Conservation (phyloP, 2,888 invertebrate species). For the Leptinotarsa tumamoca region DNA sequence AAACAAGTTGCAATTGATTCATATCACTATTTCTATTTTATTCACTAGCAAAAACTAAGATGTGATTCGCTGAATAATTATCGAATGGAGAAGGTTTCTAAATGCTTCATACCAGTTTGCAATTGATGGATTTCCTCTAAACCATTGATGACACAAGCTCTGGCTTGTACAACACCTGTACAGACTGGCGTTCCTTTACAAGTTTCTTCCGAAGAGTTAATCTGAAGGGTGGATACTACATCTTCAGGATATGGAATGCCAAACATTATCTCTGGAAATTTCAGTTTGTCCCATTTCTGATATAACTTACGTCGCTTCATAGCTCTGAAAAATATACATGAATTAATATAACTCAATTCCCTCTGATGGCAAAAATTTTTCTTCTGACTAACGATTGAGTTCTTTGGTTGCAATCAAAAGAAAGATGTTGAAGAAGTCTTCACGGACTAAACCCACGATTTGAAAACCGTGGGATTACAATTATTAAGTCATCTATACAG, state of each 20-base stretch:
- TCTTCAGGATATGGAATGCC: constrained; percentile 55
- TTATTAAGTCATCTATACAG: too few relatives aligned
- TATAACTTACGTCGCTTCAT: constrained; percentile 73
- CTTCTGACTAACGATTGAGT: too few relatives aligned
- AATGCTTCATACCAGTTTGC: constrained; percentile 54
- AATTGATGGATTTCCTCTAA: constrained; percentile 71
- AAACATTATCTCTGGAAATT: constrained; percentile 73
- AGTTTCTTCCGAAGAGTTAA: constrained; percentile 35
- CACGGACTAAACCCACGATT: too few relatives aligned
- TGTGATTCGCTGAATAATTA: too few relatives aligned
- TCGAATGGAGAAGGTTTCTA: constrained; percentile 14
- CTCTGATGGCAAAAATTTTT: background rate
- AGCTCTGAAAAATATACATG: constrained; percentile 69
- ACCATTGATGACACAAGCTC: constrained; percentile 79
- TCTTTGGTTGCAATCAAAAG: too few relatives aligned
- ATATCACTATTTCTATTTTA: too few relatives aligned
- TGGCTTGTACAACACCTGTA: constrained; percentile 75
- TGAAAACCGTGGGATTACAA: too few relatives aligned
- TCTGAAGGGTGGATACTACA: constrained; percentile 38
- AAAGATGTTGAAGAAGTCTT: too few relatives aligned
- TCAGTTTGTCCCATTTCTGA: constrained; percentile 71
- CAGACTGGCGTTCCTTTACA: constrained; percentile 77
- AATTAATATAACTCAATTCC: background rate
- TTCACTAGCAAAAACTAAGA: too few relatives aligned
- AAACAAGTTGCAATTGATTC: too few relatives aligned